Percentiles rank a stretch among this genome's conserved stretches.
Conservation (phyloP, 2,888 invertebrate genomes). For the Luperina testacea region DNA sequence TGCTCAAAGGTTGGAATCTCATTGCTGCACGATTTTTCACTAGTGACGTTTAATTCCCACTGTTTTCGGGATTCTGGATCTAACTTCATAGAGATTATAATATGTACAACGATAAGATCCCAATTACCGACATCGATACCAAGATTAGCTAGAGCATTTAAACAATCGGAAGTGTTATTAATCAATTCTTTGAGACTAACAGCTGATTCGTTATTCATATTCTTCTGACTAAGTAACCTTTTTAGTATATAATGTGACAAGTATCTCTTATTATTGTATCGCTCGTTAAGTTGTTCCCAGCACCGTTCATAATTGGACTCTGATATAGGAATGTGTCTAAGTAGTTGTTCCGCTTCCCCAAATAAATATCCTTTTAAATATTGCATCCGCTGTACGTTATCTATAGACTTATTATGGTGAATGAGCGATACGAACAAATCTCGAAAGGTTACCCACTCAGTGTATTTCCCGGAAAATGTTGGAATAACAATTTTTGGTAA, state of each 20-base stretch:
- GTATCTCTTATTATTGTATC: conserved; percentile 11
- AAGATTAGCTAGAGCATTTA: not conserved
- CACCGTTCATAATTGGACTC: not conserved
- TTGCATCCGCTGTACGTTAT: no score
- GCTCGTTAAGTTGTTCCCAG: not conserved
- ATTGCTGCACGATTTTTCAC: no score
- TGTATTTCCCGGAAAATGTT: no score
- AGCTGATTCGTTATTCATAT: not conserved
- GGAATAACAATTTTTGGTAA: no score
- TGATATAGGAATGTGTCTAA: conserved; percentile 11
- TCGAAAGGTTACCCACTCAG: no score
- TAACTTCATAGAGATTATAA: not conserved
- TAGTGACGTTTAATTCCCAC: conserved; percentile 10
- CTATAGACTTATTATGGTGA: no score
- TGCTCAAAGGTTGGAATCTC: no score
- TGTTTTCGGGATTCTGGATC: conserved; percentile 5
- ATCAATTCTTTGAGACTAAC: not conserved
- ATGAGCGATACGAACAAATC: no score
- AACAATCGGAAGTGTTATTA: not conserved
- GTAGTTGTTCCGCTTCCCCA: conserved; percentile 6
- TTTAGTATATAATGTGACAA: not conserved
- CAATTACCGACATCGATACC: not conserved
- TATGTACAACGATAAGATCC: not conserved
- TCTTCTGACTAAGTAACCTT: conserved; percentile 10
- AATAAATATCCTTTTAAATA: no score